phyloP scores from a whole-genome alignment of 2,797 vertebrate genomes.

The Coilia nasus region DNA sequence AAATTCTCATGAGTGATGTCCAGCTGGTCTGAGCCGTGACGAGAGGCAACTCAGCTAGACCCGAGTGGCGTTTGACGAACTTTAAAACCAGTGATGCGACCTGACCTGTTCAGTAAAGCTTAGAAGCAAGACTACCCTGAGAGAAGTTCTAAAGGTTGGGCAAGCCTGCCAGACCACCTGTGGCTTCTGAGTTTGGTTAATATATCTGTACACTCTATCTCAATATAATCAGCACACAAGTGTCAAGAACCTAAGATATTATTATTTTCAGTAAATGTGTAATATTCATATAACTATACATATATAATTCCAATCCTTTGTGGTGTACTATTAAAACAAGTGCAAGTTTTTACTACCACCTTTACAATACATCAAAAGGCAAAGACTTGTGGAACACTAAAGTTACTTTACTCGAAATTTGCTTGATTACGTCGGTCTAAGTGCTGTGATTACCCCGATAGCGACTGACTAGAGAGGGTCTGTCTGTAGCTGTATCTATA shows the following conservation, averaged over 20 bases:
- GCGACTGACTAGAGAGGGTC: neutral
- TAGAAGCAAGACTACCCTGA: slow-evolving; percentile 85
- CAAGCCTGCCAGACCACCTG: slow-evolving; percentile 76
- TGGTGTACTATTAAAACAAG: slow-evolving; percentile 82
- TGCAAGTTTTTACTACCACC: slow-evolving; percentile 83
- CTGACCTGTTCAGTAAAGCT: slow-evolving; percentile 79
- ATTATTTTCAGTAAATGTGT: slow-evolving; percentile 74
- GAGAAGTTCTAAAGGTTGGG: slow-evolving; percentile 82
- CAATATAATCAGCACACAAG: slow-evolving; percentile 81
- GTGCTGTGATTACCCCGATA: slow-evolving; percentile 73
- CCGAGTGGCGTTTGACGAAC: neutral
- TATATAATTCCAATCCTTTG: slow-evolving; percentile 80
- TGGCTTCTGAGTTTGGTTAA: slow-evolving; percentile 80
- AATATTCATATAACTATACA: slow-evolving; percentile 80
- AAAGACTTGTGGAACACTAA: slow-evolving; percentile 79
- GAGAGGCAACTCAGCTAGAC: slow-evolving; percentile 28
- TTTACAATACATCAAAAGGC: slow-evolving; percentile 79
- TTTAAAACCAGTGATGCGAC: slow-evolving; percentile 62
- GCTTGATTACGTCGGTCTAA: slow-evolving; percentile 75
- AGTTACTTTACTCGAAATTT: slow-evolving; percentile 74
- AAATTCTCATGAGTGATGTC: neutral
- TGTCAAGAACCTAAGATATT: slow-evolving; percentile 78
- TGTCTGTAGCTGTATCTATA: too few relatives aligned
- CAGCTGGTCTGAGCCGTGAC: slow-evolving; percentile 22
- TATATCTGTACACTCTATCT: slow-evolving; percentile 84